Conservation (phyloP, 2,888 invertebrate species). For the Dryomyza anilis region DNA sequence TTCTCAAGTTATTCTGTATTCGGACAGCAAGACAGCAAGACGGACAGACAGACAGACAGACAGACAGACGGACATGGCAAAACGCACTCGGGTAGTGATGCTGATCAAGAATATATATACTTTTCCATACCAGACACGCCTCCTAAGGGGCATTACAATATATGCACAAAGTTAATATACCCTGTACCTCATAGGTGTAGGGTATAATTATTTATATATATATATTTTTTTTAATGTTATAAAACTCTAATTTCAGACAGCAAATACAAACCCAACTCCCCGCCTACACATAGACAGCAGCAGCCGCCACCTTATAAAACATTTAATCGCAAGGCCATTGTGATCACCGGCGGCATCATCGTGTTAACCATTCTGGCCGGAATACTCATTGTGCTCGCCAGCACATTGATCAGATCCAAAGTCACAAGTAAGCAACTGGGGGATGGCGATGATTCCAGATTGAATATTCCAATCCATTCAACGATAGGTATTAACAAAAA, state of each 20-base stretch:
- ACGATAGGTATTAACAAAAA: slow-evolving; percentile 57
- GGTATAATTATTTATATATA: not conserved
- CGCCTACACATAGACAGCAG: slow-evolving; percentile 27
- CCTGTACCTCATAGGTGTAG: too few species aligned
- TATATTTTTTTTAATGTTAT: not conserved
- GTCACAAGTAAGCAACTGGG: slow-evolving; percentile 56
- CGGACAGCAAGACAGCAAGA: too few species aligned
- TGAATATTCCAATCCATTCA: slow-evolving; percentile 61
- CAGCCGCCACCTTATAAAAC: slow-evolving; percentile 31
- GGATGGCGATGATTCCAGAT: slow-evolving; percentile 60
- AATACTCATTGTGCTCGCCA: slow-evolving; percentile 42
- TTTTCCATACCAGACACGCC: too few species aligned
- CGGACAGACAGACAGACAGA: too few species aligned
- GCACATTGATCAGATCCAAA: too few species aligned
- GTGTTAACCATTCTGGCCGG: slow-evolving; percentile 42
- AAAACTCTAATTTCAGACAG: slow-evolving; percentile 39
- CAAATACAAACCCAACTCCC: slow-evolving; percentile 25
- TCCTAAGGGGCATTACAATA: not conserved
- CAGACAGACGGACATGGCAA: too few species aligned
- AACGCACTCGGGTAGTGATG: too few species aligned
- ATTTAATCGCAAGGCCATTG: slow-evolving; percentile 39
- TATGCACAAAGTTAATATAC: not conserved
- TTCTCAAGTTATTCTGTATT: too few species aligned
- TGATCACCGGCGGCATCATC: slow-evolving; percentile 38
- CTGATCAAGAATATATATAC: too few species aligned